A percentile compares a stretch with the other conserved stretches of the same genome.
phyloP scores from a whole-genome alignment of 2,113 vertebrate genomes.

The Felis chaus region DNA sequence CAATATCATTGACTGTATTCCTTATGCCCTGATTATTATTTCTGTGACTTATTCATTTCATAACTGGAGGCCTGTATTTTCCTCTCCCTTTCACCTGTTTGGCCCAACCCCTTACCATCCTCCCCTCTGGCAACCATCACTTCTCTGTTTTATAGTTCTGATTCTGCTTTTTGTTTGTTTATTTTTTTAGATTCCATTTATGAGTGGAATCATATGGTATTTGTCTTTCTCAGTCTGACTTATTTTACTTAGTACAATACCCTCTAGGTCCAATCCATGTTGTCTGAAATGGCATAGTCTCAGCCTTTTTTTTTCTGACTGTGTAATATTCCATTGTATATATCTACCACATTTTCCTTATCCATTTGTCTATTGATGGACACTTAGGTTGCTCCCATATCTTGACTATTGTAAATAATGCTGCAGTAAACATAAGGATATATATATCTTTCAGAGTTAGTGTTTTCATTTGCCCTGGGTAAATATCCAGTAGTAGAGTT shows the following conservation, averaged over 20 bases:
- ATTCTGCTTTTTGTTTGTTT: background rate
- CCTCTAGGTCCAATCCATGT: background rate
- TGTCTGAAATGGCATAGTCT: background rate
- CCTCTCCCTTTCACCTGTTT: background rate
- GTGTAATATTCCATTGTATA: background rate
- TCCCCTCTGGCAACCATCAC: background rate
- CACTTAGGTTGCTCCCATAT: background rate
- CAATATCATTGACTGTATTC: background rate
- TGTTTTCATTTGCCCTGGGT: background rate
- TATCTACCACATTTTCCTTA: background rate
- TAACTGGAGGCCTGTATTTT: background rate
- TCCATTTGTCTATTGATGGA: background rate
- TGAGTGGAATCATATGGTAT: background rate
- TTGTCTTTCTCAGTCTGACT: background rate
- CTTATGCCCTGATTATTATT: background rate
- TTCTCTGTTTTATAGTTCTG: background rate
- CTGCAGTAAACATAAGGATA: background rate
- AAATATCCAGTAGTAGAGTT: background rate
- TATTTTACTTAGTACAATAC: background rate
- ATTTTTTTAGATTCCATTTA: background rate
- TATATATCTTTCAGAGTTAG: background rate
- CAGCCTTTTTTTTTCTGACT: background rate
- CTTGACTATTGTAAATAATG: background rate
- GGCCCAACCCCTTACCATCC: background rate
- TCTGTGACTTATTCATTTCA: background rate